A percentile compares a stretch with the other conserved stretches of the same genome.
Evolutionary conservation across 2,113 vertebrate genomes (phyloP).

Genomic region (Lamprologus sp.): DNA sequence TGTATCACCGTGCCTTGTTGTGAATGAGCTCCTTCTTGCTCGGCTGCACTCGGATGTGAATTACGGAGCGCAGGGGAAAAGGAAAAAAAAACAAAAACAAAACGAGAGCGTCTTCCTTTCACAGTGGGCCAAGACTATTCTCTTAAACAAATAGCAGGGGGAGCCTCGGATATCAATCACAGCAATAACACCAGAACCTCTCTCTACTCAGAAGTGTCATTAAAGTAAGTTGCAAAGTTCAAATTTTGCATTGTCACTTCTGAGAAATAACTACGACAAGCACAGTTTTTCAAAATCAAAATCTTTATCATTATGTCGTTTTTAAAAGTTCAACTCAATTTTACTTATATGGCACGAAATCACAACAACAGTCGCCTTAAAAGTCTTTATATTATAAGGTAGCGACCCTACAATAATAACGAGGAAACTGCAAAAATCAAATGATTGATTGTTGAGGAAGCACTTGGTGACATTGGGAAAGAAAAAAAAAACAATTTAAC

Average conservation of each 20-base stretch:
- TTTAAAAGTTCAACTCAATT: neutral
- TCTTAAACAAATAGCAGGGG: slow-evolving; percentile 11
- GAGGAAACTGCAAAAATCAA: neutral
- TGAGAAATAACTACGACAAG: neutral
- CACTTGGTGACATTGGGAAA: neutral
- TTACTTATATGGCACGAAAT: neutral
- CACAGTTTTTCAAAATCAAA: neutral
- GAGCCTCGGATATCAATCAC: slow-evolving; percentile 25
- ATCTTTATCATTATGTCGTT: neutral
- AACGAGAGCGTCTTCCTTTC: neutral
- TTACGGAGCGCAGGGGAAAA: neutral
- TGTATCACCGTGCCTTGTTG: neutral
- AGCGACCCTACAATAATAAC: accelerated
- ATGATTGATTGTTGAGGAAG: neutral
- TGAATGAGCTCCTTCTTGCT: neutral
- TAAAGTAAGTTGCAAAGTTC: neutral
- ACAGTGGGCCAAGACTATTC: slow-evolving; percentile 21
- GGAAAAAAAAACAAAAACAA: neutral
- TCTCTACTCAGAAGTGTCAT: slow-evolving; percentile 3
- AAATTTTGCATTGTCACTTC: neutral
- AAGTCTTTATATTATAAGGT: neutral
- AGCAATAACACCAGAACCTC: neutral
- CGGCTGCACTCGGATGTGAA: slow-evolving; percentile 11
- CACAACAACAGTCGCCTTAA: neutral
- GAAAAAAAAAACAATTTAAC: neutral